phyloP scores from a whole-genome alignment of 2,888 invertebrate genomes.

The Bibio marci region DNA sequence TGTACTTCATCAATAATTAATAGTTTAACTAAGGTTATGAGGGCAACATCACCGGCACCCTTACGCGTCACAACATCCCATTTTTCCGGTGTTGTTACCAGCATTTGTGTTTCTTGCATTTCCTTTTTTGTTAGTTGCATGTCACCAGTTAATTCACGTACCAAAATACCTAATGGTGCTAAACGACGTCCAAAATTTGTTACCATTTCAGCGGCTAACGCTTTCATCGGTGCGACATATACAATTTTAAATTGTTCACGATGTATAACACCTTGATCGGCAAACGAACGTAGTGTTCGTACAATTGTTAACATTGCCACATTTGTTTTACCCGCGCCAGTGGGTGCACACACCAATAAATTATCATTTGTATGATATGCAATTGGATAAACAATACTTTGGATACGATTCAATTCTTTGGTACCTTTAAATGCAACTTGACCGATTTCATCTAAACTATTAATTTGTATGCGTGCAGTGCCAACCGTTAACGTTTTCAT shows the following conservation, averaged over 20 bases:
- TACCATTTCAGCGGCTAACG: slow-evolving; percentile 96
- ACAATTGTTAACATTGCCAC: slow-evolving; percentile 87
- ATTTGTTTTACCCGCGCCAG: slow-evolving; percentile 98
- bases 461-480: slow-evolving; percentile 41
- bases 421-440: slow-evolving; percentile 79
- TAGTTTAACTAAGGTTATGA: slow-evolving; percentile 79
- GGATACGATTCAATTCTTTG: slow-evolving; percentile 78
- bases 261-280: slow-evolving; percentile 63
- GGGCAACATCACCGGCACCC: slow-evolving; percentile 71
- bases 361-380: slow-evolving; percentile 97
- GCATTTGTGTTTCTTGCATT: slow-evolving; percentile 89
- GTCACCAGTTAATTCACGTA: slow-evolving; percentile 92
- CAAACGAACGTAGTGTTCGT: slow-evolving; percentile 74
- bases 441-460: slow-evolving; percentile 50
- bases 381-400: slow-evolving; percentile 85
- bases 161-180: slow-evolving; percentile 55
- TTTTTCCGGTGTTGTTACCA: slow-evolving; percentile 97
- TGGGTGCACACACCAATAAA: slow-evolving; percentile 93
- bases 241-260: slow-evolving; percentile 94
- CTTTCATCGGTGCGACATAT: slow-evolving; percentile 99
- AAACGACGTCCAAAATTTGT: slow-evolving; percentile 76
- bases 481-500: slow-evolving; percentile 38
- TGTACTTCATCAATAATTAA: slow-evolving; percentile 96
- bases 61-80: slow-evolving; percentile 99
- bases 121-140: slow-evolving; percentile 93